These are phyloP conservation scores for Hybos culiciformis DNA, from an alignment of 2,888 invertebrate species.

Conservation along the genomic window DNA sequence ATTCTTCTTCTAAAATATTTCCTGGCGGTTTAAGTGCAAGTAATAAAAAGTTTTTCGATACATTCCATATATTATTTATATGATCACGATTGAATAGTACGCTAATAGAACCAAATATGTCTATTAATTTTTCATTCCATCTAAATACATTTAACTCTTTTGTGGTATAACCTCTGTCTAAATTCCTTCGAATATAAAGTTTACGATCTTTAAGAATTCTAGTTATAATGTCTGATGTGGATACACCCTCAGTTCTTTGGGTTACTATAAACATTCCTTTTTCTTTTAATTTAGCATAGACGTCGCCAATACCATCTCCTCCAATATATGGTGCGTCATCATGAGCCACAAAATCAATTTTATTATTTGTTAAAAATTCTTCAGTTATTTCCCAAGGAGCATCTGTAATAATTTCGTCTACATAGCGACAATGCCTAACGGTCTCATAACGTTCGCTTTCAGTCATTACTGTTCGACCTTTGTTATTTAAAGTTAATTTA, in stretches of 20 bases:
- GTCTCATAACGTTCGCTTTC: conserved; percentile 92
- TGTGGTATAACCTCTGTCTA: conserved; percentile 92
- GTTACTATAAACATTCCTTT: conserved; percentile 96
- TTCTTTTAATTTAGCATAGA: conserved; percentile 83
- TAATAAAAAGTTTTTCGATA: conserved; percentile 74
- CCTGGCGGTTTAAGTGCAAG: conserved; percentile 82
- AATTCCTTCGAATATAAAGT: conserved; percentile 88
- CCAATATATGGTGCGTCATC: conserved; percentile 92
- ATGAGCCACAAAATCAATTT: conserved; percentile 98
- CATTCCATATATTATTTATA: conserved; percentile 73
- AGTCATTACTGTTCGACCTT: conserved; percentile 93
- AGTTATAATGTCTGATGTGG: conserved; percentile 97
- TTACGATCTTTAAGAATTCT: conserved; percentile 97
- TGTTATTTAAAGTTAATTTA: conserved; percentile 75
- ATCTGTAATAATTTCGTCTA: conserved; percentile 78
- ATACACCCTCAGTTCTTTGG: conserved; percentile 92
- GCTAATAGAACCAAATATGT: conserved; percentile 88
- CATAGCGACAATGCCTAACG: conserved; percentile 94
- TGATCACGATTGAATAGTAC: conserved; percentile 81
- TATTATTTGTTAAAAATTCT: conserved; percentile 77
- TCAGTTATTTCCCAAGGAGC: conserved; percentile 92
- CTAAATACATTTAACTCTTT: conserved; percentile 96
- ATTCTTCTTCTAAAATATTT: no score
- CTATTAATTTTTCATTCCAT: conserved; percentile 97
- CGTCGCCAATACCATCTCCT: conserved; percentile 63